Evolutionary conservation across 2,113 vertebrate species (phyloP).

Genomic region (Scomber japonicus): DNA sequence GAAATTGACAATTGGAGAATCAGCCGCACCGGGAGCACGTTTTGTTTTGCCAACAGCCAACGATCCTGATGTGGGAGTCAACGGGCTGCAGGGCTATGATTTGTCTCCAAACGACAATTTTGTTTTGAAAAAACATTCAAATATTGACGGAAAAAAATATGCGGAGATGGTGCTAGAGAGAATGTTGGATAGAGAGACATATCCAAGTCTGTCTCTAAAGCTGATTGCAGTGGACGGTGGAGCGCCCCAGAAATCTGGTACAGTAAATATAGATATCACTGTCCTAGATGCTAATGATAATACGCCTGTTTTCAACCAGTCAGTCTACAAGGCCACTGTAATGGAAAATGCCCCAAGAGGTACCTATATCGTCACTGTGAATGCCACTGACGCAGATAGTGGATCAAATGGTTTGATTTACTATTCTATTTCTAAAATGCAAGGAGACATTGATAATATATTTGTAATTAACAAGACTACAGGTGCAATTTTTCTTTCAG

Average conservation of each 20-base stretch:
- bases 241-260: conserved; percentile 69
- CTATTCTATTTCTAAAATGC: conserved; percentile 41
- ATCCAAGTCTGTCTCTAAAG: conserved; percentile 47
- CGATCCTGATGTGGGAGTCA: conserved; percentile 77
- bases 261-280: conserved; percentile 64
- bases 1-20: conserved; percentile 85
- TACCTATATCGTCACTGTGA: conserved; percentile 32
- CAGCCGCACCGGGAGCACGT: conserved; percentile 74
- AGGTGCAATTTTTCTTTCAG: background rate
- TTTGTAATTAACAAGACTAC: conserved; percentile 28
- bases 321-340: conserved; percentile 51
- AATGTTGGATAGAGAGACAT: conserved; percentile 74
- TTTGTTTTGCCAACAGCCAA: conserved; percentile 84
- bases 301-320: conserved; percentile 69
- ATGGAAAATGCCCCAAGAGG: conserved; percentile 61
- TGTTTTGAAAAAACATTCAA: conserved; percentile 67
- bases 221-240: conserved; percentile 76
- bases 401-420: conserved; percentile 44
- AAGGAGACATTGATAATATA: background rate
- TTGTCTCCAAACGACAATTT: conserved; percentile 77
- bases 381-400: conserved; percentile 67
- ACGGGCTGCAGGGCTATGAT: conserved; percentile 82
- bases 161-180: conserved; percentile 83
- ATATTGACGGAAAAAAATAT: conserved; percentile 72
- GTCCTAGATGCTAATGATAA: conserved; percentile 74